A percentile compares a stretch with the other conserved stretches of the same genome.
These are phyloP conservation scores for Paramormyrops hopkinsi DNA, from an alignment of 2,797 vertebrate species.

Conservation along the genomic window DNA sequence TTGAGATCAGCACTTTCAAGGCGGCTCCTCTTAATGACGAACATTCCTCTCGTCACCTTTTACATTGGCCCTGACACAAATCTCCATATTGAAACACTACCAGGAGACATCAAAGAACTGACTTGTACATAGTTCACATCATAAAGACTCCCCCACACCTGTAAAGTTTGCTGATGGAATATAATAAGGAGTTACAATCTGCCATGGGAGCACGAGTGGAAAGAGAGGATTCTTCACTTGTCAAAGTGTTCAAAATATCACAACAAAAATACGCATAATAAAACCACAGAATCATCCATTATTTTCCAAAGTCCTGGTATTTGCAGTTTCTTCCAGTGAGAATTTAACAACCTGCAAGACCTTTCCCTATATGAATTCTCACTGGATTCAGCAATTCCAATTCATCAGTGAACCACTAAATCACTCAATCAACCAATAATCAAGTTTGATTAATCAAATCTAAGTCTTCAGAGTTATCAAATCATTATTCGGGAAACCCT, in stretches of 20 bases:
- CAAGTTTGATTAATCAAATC: not conserved
- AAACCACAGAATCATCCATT: not conserved
- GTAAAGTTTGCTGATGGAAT: constrained; percentile 2
- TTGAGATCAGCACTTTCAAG: not conserved
- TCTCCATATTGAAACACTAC: constrained; percentile 11
- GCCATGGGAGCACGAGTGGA: not conserved
- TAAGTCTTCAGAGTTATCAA: not conserved
- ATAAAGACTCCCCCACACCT: not conserved
- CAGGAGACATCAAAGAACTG: constrained; percentile 9
- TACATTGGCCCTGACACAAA: constrained; percentile 14
- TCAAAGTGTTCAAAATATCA: not conserved
- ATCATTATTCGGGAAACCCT: not conserved
- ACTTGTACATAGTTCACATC: constrained; percentile 10
- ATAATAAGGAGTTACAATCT: not conserved
- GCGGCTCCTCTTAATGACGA: not conserved
- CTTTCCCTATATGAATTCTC: not conserved
- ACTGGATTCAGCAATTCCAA: not conserved
- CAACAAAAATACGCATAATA: not conserved
- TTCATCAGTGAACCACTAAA: not conserved
- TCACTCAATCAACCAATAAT: not conserved
- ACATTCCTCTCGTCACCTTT: constrained; percentile 12
- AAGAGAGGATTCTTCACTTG: constrained; percentile 10
- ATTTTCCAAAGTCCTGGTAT: not conserved
- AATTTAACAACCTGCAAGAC: not conserved
- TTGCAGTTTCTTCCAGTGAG: not conserved